Evolutionary conservation across 1,140 invertebrate genomes (phyloP).

Genomic region (Venustaconcha ellipsiformis): DNA sequence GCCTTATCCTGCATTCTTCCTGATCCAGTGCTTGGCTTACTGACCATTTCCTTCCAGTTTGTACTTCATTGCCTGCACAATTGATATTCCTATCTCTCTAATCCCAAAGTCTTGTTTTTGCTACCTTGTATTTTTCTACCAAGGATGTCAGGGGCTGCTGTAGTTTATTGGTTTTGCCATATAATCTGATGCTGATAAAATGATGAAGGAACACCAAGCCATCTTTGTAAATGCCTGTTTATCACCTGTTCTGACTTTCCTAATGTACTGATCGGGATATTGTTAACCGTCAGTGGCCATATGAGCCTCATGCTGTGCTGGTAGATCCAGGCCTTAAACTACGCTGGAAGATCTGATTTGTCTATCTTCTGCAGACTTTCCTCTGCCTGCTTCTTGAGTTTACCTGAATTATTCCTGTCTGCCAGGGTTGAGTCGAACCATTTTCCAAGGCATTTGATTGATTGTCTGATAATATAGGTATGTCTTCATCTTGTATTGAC

Average conservation of each 20-base stretch:
- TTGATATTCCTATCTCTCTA: conserved; percentile 11
- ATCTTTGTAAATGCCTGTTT: too few relatives aligned
- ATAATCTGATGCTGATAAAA: too few relatives aligned
- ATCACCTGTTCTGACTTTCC: neutral
- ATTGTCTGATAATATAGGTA: neutral
- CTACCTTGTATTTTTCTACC: neutral
- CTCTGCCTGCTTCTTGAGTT: neutral
- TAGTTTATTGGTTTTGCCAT: conserved; percentile 1
- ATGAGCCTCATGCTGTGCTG: conserved; percentile 17
- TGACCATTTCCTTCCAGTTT: too few relatives aligned
- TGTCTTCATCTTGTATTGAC: too few relatives aligned
- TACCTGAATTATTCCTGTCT: too few relatives aligned
- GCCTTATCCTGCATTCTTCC: too few relatives aligned
- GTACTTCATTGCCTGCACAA: conserved; percentile 6
- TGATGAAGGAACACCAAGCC: too few relatives aligned
- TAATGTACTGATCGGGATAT: conserved; percentile 6
- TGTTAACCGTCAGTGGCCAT: conserved; percentile 19
- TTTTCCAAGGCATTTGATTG: too few relatives aligned
- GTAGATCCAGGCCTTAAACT: conserved; percentile 29
- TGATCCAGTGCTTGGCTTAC: too few relatives aligned
- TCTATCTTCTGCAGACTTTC: conserved; percentile 4
- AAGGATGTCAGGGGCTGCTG: conserved; percentile 4
- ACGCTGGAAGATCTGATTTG: conserved; percentile 9
- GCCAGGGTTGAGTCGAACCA: too few relatives aligned
- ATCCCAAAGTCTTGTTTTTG: conserved; percentile 10